Conservation (phyloP, 2,888 invertebrate species). For the Yponomeuta sedellus region DNA sequence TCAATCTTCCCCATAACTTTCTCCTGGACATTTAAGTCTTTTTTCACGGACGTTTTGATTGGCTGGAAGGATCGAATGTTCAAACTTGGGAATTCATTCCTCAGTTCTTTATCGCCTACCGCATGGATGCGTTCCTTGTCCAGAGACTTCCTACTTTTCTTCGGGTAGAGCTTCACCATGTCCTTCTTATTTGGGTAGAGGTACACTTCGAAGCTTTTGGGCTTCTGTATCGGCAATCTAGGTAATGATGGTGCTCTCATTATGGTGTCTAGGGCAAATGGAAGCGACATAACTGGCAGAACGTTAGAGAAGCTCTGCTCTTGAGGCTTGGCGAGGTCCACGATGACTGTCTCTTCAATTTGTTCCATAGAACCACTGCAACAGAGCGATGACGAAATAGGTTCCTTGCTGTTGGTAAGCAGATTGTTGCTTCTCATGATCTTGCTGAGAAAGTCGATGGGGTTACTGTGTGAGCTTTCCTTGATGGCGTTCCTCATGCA, state of each 20-base stretch:
- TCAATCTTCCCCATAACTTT: neutral
- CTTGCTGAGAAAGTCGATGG: constrained; percentile 46
- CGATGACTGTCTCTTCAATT: constrained; percentile 24
- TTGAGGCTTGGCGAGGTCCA: constrained; percentile 11
- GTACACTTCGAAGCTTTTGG: constrained; percentile 53
- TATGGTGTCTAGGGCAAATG: constrained; percentile 36
- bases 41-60: constrained; percentile 34
- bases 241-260: constrained; percentile 28
- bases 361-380: constrained; percentile 50
- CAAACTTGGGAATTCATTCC: constrained; percentile 34
- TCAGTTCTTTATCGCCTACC: constrained; percentile 48
- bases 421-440: constrained; percentile 48
- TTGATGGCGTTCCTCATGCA: neutral
- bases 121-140: constrained; percentile 33
- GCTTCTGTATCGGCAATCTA: constrained; percentile 28
- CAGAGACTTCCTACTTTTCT: neutral
- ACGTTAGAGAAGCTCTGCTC: constrained; percentile 9
- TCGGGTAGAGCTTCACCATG: neutral
- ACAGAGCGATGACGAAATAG: constrained; percentile 41
- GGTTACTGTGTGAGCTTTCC: constrained; percentile 24
- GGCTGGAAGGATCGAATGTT: constrained; percentile 18
- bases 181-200: constrained; percentile 49
- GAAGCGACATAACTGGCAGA: constrained; percentile 29
- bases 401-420: constrained; percentile 43
- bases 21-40: constrained; percentile 38